Evolutionary conservation across 2,797 vertebrate species (phyloP), one percentile per base, ranked within the genome.

Genomic region (Coregonus ussuriensis): DNA sequence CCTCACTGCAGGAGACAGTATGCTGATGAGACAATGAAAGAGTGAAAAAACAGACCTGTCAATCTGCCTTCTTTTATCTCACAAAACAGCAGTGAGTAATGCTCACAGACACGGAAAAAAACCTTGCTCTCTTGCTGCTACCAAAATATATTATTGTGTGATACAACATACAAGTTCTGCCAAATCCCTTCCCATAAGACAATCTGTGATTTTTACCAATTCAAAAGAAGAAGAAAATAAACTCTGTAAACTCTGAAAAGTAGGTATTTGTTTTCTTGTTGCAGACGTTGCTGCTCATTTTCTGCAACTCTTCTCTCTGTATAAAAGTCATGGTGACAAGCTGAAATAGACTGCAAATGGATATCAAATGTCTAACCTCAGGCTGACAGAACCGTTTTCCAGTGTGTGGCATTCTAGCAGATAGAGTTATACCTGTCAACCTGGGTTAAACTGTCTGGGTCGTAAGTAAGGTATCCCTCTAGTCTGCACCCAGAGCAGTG

Each of bases 11-110:
- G 92, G 93, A 93, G 93, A 93, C 90, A 86, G 88, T 88, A 79
- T 88, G 90, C 88, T 91, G 91, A 93, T 93, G 92, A 94, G 93
- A 93, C 91, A 92, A 92, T 90, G 91, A 91, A 88, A 89, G 85
- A 89, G 62, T 11, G 2, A 73, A 54, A 74, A 84, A 85, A 80
- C 85, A 79, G 73, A 86, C 85, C 90, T 90, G 92, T 92, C 92
- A 93, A 86, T 93, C 92, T 89, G 67, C 70, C 31, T n/a, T 35
- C 83, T 89, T 25, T 90, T 80, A 89, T 90, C 86, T 89, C 82
- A 81, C 84, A 84, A 84, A 89, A 88, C 86, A 82, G 72, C 80
- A 86, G 79, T 82, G 85, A 86, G 81, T 62, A 86, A 83, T 80
- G 79, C 81, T 88, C 84, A 83, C 81, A 85, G 77, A 77, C 66